A percentile compares a stretch with the other conserved stretches of the same genome.
Conservation (phyloP, 2,797 vertebrate genomes). For the Discoglossus pictus region DNA sequence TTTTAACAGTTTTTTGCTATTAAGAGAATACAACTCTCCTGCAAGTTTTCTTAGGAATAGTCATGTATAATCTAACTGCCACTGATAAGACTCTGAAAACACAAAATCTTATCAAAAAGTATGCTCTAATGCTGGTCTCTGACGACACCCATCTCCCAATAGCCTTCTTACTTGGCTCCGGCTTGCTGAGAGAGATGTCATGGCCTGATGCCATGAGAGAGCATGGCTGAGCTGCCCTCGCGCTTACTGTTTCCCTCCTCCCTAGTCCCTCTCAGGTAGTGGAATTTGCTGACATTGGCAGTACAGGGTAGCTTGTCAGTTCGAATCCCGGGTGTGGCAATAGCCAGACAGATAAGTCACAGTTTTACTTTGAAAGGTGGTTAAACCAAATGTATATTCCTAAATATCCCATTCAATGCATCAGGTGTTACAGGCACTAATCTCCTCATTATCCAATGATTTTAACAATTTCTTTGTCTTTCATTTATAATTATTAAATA, state of each 20-base stretch:
- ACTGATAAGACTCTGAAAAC: slow-evolving; percentile 54
- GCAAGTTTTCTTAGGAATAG: slow-evolving; percentile 50
- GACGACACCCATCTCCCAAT: slow-evolving; percentile 42
- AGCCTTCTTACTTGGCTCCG: slow-evolving; percentile 53
- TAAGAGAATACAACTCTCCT: slow-evolving; percentile 57
- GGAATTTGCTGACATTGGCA: slow-evolving; percentile 76
- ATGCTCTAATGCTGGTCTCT: slow-evolving; percentile 58
- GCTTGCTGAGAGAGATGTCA: slow-evolving; percentile 63
- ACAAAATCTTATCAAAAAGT: slow-evolving; percentile 70
- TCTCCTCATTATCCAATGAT: too few relatives aligned
- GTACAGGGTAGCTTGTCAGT: slow-evolving; percentile 63
- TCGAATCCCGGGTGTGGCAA: slow-evolving; percentile 61
- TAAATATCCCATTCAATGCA: too few relatives aligned
- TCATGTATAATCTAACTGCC: slow-evolving; percentile 47
- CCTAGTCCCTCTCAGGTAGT: slow-evolving; percentile 67
- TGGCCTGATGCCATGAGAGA: slow-evolving; percentile 64
- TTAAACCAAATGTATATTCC: slow-evolving; percentile 47
- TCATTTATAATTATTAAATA: slow-evolving; percentile 65
- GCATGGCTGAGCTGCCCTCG: slow-evolving; percentile 48
- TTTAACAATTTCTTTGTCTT: slow-evolving; percentile 32
- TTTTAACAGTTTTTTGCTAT: slow-evolving; percentile 54
- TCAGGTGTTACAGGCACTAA: too few relatives aligned
- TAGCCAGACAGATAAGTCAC: slow-evolving; percentile 63
- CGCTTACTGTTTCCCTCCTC: slow-evolving; percentile 21
- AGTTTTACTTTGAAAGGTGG: slow-evolving; percentile 56